A percentile compares a stretch with the other conserved stretches of the same genome.
Conservation (phyloP, 2,888 invertebrate genomes). For the Leptinotarsa peninsularis region DNA sequence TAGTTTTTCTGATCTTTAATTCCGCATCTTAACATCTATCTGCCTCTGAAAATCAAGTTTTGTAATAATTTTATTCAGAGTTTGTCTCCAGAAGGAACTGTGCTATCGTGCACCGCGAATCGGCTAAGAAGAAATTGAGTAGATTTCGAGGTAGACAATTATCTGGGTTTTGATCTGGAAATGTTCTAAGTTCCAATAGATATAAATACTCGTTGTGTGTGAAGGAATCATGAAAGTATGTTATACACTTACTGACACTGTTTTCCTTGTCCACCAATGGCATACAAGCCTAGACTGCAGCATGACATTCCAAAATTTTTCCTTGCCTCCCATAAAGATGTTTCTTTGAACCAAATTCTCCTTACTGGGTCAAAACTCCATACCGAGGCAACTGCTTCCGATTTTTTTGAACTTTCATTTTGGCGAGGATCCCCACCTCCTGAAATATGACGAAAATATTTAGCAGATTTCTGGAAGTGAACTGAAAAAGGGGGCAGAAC, state of each 20-base stretch:
- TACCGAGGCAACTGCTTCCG: conserved; percentile 72
- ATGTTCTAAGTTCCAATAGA: too few species aligned
- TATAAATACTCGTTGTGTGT: too few species aligned
- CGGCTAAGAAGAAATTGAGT: too few species aligned
- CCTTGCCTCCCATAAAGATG: conserved; percentile 71
- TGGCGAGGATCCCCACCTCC: conserved; percentile 77
- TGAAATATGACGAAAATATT: conserved; percentile 50
- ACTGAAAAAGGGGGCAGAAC: background rate
- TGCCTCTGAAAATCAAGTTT: too few species aligned
- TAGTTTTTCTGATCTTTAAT: too few species aligned
- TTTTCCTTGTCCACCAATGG: conserved; percentile 76
- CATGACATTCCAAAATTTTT: conserved; percentile 80
- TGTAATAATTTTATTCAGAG: too few species aligned
- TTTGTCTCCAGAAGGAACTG: too few species aligned
- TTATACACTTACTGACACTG: conserved; percentile 63
- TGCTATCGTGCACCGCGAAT: too few species aligned
- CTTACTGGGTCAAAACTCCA: conserved; percentile 78
- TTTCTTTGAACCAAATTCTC: conserved; percentile 75
- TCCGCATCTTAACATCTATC: too few species aligned
- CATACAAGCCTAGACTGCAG: conserved; percentile 75
- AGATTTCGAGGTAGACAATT: too few species aligned
- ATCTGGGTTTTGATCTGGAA: too few species aligned
- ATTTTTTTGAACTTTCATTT: conserved; percentile 66
- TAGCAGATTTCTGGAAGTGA: too few species aligned
- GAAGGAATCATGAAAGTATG: conserved; percentile 4